Conservation (phyloP, 2,888 invertebrate genomes). For the Acleris holmiana region DNA sequence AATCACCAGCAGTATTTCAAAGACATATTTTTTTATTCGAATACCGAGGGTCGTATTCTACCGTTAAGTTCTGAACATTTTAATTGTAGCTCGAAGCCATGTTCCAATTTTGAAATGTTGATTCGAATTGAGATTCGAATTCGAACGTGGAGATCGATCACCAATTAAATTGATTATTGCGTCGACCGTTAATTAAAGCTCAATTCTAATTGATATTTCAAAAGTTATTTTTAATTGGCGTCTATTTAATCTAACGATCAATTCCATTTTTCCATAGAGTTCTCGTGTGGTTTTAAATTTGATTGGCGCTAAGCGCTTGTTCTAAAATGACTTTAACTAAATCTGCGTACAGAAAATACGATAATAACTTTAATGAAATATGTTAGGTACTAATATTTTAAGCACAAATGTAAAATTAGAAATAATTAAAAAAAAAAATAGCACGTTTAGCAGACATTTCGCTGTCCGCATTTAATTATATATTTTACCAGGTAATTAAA, state of each 20-base stretch:
- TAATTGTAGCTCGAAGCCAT: conserved; percentile 27
- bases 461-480: neutral
- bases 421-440: no score
- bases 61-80: conserved; percentile 3
- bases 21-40: no score
- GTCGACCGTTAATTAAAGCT: conserved; percentile 53
- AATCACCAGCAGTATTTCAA: no score
- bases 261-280: neutral
- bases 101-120: conserved; percentile 30
- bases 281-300: neutral
- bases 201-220: conserved; percentile 50
- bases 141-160: conserved; percentile 48
- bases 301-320: neutral
- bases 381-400: no score
- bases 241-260: conserved; percentile 2
- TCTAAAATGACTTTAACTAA: no score
- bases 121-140: conserved; percentile 15
- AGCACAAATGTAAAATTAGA: no score
- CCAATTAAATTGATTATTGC: conserved; percentile 53
- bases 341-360: no score
- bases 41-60: neutral
- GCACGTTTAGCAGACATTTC: no score
- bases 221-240: conserved; percentile 21
- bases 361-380: no score
- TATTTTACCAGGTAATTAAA: neutral